Evolutionary conservation across 2,113 vertebrate genomes (phyloP).

Genomic region (Siphamia tubifer): DNA sequence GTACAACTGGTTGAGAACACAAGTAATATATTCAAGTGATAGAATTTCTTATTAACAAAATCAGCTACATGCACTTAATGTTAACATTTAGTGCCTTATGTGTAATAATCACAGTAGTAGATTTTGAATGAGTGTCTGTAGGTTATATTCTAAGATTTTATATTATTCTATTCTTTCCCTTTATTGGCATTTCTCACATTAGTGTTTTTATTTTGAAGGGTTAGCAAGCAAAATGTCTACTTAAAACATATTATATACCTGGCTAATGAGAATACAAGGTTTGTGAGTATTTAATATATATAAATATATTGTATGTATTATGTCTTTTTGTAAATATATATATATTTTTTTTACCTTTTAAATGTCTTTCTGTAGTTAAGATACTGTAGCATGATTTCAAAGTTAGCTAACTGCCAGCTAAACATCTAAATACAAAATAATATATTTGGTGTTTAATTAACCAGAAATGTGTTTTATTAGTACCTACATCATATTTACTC

Average conservation of each 20-base stretch:
- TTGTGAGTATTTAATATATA: background rate
- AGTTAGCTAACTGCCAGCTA: too few species aligned
- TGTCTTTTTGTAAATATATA: too few species aligned
- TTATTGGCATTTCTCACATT: background rate
- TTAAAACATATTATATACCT: background rate
- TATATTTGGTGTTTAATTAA: background rate
- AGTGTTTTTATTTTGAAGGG: constrained; percentile 13
- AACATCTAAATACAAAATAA: too few species aligned
- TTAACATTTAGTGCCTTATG: too few species aligned
- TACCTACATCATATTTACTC: too few species aligned
- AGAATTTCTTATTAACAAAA: too few species aligned
- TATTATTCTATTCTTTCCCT: background rate
- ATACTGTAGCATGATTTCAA: too few species aligned
- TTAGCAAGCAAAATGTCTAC: background rate
- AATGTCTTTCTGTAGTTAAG: background rate
- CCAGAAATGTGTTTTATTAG: background rate
- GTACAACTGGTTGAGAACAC: constrained; percentile 16
- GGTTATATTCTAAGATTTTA: background rate
- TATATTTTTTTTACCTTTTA: background rate
- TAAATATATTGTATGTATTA: too few species aligned
- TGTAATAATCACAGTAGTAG: too few species aligned
- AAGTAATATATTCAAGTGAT: too few species aligned
- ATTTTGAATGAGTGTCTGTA: too few species aligned
- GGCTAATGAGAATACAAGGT: background rate
- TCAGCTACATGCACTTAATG: too few species aligned